phyloP scores from a whole-genome alignment of 2,113 vertebrate genomes.

The Centropristis striata region DNA sequence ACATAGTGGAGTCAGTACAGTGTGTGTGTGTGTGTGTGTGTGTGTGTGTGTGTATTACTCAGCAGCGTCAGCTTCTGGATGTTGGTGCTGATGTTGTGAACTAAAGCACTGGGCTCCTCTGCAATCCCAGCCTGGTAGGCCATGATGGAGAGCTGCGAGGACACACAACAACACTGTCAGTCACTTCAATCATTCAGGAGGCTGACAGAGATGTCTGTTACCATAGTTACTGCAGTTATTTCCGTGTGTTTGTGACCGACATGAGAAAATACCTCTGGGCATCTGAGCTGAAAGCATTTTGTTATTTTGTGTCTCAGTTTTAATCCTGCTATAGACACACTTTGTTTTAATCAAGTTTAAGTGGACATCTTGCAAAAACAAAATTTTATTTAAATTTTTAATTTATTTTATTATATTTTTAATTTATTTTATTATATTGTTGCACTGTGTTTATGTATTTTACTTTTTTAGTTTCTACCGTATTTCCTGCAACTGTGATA shows the following conservation, averaged over 20 bases:
- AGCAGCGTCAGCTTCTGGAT: slow-evolving; percentile 85
- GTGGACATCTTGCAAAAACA: no score
- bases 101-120: slow-evolving; percentile 78
- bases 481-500: no score
- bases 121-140: slow-evolving; percentile 79
- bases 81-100: slow-evolving; percentile 82
- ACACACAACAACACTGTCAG: slow-evolving; percentile 31
- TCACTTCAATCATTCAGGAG: not conserved
- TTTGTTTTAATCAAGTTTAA: no score
- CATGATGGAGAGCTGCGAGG: slow-evolving; percentile 78
- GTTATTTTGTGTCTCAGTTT: no score
- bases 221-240: not conserved
- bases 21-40: not conserved
- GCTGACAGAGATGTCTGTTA: slow-evolving; percentile 10
- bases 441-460: no score
- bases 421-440: no score
- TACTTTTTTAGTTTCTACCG: no score
- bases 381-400: no score
- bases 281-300: not conserved
- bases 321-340: no score
- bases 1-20: not conserved
- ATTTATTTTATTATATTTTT: no score
- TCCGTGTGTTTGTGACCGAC: slow-evolving; percentile 3
- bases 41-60: slow-evolving; percentile 71
- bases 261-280: slow-evolving; percentile 5